A percentile compares a stretch with the other conserved stretches of the same genome.
Evolutionary conservation across 1,140 invertebrate genomes (phyloP).

Genomic region (Drosophila arizonae): DNA sequence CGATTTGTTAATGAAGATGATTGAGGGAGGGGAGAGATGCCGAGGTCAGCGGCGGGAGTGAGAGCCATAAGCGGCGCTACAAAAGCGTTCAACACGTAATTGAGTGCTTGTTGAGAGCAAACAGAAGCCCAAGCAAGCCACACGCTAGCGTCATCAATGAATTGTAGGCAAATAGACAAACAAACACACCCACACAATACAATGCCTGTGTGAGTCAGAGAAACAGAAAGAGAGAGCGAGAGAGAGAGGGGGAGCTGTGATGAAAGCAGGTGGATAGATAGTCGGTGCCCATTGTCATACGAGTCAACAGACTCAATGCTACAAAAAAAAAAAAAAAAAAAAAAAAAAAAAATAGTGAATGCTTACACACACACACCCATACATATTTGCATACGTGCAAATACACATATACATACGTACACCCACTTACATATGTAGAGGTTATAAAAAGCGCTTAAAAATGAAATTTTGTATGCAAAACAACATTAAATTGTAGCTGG

Average conservation of each 20-base stretch:
- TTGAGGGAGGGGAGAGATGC: too few relatives aligned
- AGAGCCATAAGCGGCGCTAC: conserved; percentile 8
- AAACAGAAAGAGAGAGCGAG: not conserved
- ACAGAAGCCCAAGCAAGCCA: conserved; percentile 29
- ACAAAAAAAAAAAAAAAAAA: too few relatives aligned
- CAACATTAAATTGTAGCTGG: not conserved
- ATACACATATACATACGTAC: conserved; percentile 1
- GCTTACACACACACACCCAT: not conserved
- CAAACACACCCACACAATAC: conserved; percentile 1
- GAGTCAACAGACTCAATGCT: not conserved
- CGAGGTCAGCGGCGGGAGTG: not conserved
- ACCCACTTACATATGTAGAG: not conserved
- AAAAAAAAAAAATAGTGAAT: not conserved
- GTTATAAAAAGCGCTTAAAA: not conserved
- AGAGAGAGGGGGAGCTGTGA: not conserved
- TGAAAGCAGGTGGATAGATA: conserved; percentile 13
- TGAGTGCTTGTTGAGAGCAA: conserved; percentile 33
- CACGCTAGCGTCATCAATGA: conserved; percentile 40
- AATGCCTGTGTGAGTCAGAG: not conserved
- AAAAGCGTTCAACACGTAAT: conserved; percentile 33
- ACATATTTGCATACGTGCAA: not conserved
- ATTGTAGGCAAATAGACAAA: conserved; percentile 13
- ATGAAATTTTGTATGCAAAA: conserved; percentile 14
- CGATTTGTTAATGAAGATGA: not conserved
- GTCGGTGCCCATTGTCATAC: conserved; percentile 13